Evolutionary conservation across 2,797 vertebrate genomes (phyloP).

Genomic region (Perodicticus potto): DNA sequence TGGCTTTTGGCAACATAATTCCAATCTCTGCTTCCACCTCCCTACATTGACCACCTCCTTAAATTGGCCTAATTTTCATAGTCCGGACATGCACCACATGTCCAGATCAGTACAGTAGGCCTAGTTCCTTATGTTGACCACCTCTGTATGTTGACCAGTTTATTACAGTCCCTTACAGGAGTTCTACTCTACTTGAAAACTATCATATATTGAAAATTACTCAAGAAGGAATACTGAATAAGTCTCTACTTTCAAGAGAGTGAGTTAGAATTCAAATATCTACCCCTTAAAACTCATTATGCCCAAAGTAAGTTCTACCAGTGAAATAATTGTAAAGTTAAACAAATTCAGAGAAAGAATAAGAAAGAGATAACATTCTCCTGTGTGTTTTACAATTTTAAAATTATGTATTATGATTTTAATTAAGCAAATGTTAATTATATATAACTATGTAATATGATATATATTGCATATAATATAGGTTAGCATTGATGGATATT

Average conservation of each 20-base stretch:
- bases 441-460: not conserved
- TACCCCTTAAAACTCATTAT: not conserved
- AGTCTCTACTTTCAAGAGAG: not conserved
- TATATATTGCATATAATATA: not conserved
- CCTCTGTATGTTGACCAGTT: too few species aligned
- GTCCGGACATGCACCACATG: too few species aligned
- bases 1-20: not conserved
- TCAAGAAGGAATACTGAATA: not conserved
- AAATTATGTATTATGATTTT: not conserved
- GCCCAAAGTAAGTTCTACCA: slow-evolving; percentile 20
- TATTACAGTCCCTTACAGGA: too few species aligned
- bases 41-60: too few species aligned
- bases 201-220: slow-evolving; percentile 5
- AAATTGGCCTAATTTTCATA: too few species aligned
- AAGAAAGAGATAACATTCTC: slow-evolving; percentile 23
- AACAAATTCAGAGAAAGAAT: slow-evolving; percentile 14
- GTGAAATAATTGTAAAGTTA: slow-evolving; percentile 45
- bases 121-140: too few species aligned
- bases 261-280: not conserved
- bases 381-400: not conserved
- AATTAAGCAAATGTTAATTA: slow-evolving; percentile 33
- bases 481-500: not conserved
- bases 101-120: too few species aligned
- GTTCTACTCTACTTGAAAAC: not conserved
- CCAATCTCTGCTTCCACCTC: not conserved